Percentiles rank a stretch among this genome's conserved stretches.
Conservation (phyloP, 2,888 invertebrate species). For the Kuschelorhynchus macadamiae region DNA sequence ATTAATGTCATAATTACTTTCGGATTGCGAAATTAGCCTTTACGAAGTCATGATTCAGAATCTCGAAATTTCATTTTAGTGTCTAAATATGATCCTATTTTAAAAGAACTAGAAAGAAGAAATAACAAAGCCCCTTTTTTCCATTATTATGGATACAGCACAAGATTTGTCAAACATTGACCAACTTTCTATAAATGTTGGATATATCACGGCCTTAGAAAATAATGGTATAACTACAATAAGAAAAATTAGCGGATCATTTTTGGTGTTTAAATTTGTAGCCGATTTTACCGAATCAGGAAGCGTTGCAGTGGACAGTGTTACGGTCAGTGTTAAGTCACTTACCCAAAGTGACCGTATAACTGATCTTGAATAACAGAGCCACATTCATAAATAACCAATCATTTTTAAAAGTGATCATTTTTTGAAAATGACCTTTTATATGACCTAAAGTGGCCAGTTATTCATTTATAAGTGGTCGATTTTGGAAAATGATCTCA, state of each 20-base stretch:
- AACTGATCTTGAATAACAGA: too few species aligned
- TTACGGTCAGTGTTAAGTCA: too few species aligned
- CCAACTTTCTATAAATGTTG: conserved; percentile 8
- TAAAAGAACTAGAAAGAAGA: conserved; percentile 8
- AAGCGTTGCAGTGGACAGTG: too few species aligned
- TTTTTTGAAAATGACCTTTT: too few species aligned
- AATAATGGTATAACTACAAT: conserved; percentile 10
- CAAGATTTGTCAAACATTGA: conserved; percentile 11
- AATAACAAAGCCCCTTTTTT: too few species aligned
- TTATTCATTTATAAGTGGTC: too few species aligned
- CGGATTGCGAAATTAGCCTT: conserved; percentile 8
- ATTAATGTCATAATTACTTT: conserved; percentile 22
- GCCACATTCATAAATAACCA: too few species aligned
- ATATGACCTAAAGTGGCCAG: too few species aligned
- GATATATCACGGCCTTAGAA: conserved; percentile 1
- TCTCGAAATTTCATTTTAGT: background rate
- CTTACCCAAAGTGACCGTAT: too few species aligned
- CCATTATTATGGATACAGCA: conserved; percentile 18
- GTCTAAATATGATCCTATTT: conserved; percentile 11
- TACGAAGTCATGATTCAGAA: background rate
- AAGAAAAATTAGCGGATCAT: conserved; percentile 5
- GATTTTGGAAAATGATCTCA: too few species aligned
- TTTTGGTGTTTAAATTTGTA: background rate
- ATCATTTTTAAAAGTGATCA: too few species aligned
- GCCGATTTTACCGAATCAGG: too few species aligned